phyloP scores from a whole-genome alignment of 2,888 invertebrate genomes.

The Lochmaea capreae region DNA sequence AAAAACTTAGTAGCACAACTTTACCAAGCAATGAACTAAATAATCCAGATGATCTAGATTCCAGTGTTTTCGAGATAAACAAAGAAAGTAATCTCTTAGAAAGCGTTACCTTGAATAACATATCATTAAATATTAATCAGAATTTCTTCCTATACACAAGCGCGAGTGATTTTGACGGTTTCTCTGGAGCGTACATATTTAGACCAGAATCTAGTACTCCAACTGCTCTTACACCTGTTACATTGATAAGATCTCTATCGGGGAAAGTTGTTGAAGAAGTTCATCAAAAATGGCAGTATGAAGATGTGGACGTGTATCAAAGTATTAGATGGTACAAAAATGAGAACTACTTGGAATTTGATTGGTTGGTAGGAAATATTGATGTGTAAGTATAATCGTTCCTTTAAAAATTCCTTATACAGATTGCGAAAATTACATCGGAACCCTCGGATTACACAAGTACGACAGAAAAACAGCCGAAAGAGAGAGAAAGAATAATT shows the following conservation, averaged over 20 bases:
- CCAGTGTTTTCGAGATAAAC: slow-evolving; percentile 68
- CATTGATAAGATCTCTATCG: slow-evolving; percentile 12
- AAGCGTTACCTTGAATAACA: slow-evolving; percentile 65
- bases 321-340: slow-evolving; percentile 75
- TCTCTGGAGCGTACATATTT: slow-evolving; percentile 95
- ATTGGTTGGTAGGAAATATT: slow-evolving; percentile 84
- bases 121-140: slow-evolving; percentile 67
- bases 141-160: slow-evolving; percentile 80
- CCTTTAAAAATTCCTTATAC: too few species aligned
- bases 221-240: neutral
- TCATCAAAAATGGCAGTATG: slow-evolving; percentile 74
- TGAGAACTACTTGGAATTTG: slow-evolving; percentile 72
- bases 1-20: slow-evolving; percentile 28
- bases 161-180: slow-evolving; percentile 68
- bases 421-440: too few species aligned
- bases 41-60: neutral
- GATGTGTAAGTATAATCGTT: slow-evolving; percentile 67
- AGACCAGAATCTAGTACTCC: slow-evolving; percentile 2
- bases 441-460: too few species aligned
- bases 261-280: slow-evolving; percentile 68
- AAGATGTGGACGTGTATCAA: slow-evolving; percentile 80
- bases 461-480: too few species aligned
- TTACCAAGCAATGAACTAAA: neutral
- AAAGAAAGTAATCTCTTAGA: slow-evolving; percentile 68
- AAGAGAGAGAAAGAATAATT: too few species aligned